phyloP scores from a whole-genome alignment of 2,797 vertebrate genomes.

The Eulemur albifrons region DNA sequence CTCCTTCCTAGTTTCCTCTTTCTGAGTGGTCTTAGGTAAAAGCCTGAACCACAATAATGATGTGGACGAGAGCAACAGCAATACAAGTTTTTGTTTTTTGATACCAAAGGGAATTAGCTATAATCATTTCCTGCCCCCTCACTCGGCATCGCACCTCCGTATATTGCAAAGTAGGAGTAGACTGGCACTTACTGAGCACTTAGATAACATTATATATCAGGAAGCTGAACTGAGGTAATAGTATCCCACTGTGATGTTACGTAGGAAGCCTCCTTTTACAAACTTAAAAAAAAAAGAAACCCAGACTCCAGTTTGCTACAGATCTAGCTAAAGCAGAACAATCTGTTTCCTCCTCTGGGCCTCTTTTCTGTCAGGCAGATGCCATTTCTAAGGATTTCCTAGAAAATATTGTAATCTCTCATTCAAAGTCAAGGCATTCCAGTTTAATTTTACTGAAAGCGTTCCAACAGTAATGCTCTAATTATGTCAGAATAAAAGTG shows the following conservation, averaged over 20 bases:
- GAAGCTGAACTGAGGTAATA: background rate
- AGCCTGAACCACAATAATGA: background rate
- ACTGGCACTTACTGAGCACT: background rate
- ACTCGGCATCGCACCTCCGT: background rate
- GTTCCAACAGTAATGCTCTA: background rate
- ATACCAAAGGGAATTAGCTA: background rate
- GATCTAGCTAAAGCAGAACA: background rate
- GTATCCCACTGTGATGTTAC: background rate
- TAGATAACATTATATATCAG: no score
- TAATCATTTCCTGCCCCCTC: fast-evolving
- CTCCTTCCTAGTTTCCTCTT: background rate
- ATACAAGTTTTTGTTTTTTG: background rate
- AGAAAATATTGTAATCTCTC: background rate
- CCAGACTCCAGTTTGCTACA: background rate
- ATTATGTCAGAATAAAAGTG: background rate
- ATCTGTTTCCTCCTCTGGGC: background rate
- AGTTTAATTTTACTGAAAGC: background rate
- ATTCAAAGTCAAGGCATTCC: background rate
- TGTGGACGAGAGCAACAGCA: background rate
- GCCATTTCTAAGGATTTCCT: background rate
- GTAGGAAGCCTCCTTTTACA: background rate
- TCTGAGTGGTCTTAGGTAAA: background rate
- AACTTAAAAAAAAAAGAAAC: background rate
- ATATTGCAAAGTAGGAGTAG: background rate
- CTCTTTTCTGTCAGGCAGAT: background rate